Evolutionary conservation across 2,888 invertebrate species (phyloP), one percentile per base, ranked within the genome.

Genomic region (Lasioglossum calceatum): DNA sequence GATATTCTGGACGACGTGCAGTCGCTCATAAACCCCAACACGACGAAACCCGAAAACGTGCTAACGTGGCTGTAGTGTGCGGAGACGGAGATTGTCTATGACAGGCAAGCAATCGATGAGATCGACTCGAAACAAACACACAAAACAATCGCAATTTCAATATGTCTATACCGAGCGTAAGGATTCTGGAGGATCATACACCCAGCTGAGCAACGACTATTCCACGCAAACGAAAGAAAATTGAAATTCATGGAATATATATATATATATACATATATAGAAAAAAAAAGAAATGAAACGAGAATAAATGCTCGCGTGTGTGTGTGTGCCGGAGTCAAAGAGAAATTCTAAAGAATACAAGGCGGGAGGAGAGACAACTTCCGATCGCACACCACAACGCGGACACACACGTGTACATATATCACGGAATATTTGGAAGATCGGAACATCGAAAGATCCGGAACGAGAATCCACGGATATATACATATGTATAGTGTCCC

Each of bases 1-100:
- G 98, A 98, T 95, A 98, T 98, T 95, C 96, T 98, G 95, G 98
- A 98, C 92, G 98, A 97, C 95, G 98, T 98, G 94, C 98, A 98
- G 96, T 98, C 98, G 92, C 96, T 99, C 94, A 98, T 98, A 95
- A 98, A 98, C 96, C 97, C 98, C 92, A 97, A 98, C 94, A 97
- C 97, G 94, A 97, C 97, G 95, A 98, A 98, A 96, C 97, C 98
- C 94, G 98, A 98, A 95, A 98, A 97, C 95, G 97, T 97, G 94
- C 97, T 98, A 93, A 98, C 98, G 95, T 98, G 98, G 98, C 97
- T 98, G 96, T 98, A 97, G 93, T 93, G 88, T 89, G 70, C 70
- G 86, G 82, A 79, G 84, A 79, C 50, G 80, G 71, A 73, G 82
- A 82, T 79, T 79, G 87, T 90, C 86, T 89, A 88, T 85, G 85